phyloP scores from a whole-genome alignment of 1,140 invertebrate genomes.

The Dinoponera quadriceps region DNA sequence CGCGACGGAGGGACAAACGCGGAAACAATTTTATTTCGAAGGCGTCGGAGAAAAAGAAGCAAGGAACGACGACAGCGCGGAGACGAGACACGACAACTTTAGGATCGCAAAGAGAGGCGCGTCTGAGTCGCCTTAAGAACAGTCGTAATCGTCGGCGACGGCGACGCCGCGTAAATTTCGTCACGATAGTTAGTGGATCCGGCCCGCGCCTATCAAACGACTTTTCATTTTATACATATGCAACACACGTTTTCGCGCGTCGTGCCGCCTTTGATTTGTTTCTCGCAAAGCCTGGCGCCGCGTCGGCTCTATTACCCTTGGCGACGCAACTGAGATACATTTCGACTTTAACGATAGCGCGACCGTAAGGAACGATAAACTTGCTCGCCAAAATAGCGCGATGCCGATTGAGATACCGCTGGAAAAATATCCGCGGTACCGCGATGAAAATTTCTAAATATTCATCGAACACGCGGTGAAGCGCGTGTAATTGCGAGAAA shows the following conservation, averaged over 20 bases:
- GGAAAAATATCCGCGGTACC: too few species aligned
- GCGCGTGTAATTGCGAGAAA: too few species aligned
- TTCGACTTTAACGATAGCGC: not conserved
- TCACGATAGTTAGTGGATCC: constrained; percentile 65
- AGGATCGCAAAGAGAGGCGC: too few species aligned
- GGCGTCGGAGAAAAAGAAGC: constrained; percentile 40
- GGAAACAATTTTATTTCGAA: constrained; percentile 64
- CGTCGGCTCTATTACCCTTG: not conserved
- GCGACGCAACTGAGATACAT: not conserved
- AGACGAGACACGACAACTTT: constrained; percentile 69
- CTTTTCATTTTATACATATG: constrained; percentile 42
- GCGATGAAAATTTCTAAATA: too few species aligned
- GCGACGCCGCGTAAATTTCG: constrained; percentile 66
- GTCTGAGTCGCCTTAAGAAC: constrained; percentile 27
- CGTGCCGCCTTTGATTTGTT: constrained; percentile 17
- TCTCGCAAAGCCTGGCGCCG: constrained; percentile 22
- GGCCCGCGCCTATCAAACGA: constrained; percentile 48
- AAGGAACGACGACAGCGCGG: constrained; percentile 39
- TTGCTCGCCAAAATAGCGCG: constrained; percentile 48
- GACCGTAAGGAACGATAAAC: not conserved
- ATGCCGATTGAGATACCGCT: not conserved
- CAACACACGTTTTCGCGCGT: not conserved
- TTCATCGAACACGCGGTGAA: too few species aligned
- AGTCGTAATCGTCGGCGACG: constrained; percentile 34
- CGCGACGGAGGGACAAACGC: not conserved